Conservation (phyloP, 2,888 invertebrate genomes). For the Watsonalla cultraria region DNA sequence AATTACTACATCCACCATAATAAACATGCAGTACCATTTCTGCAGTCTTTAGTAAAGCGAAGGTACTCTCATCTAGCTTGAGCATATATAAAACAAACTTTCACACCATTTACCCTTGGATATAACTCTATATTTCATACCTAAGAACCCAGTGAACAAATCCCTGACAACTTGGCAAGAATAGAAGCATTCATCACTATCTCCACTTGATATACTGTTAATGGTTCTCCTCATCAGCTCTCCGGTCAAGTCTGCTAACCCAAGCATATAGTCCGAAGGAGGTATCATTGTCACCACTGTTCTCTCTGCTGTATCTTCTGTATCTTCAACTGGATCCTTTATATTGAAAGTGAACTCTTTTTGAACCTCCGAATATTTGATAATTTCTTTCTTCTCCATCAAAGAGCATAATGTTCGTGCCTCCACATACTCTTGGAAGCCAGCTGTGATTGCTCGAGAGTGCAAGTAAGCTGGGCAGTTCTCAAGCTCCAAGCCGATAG, state of each 20-base stretch:
- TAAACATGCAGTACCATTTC: too few species aligned
- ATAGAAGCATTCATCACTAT: constrained; percentile 84
- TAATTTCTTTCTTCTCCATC: constrained; percentile 78
- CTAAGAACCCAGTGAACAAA: constrained; percentile 81
- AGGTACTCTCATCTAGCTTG: too few species aligned
- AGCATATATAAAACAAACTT: too few species aligned
- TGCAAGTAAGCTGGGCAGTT: constrained; percentile 81
- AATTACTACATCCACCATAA: too few species aligned
- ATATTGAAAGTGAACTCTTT: constrained; percentile 68
- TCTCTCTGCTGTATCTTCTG: constrained; percentile 32
- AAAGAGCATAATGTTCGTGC: constrained; percentile 88
- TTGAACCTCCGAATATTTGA: constrained; percentile 79
- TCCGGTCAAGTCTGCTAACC: constrained; percentile 92
- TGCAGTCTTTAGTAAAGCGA: too few species aligned
- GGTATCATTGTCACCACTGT: constrained; percentile 54
- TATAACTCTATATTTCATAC: constrained; percentile 38
- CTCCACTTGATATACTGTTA: constrained; percentile 87
- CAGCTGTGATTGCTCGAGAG: constrained; percentile 58
- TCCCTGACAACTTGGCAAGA: constrained; percentile 85
- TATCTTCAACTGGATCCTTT: constrained; percentile 17
- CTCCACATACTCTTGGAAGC: constrained; percentile 90
- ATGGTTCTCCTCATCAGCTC: constrained; percentile 95
- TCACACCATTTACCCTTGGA: too few species aligned
- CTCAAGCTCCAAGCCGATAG: constrained; percentile 86
- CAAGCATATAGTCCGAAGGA: constrained; percentile 82